Evolutionary conservation across 1,140 invertebrate species (phyloP).

Genomic region (Eufriesea mexicana): DNA sequence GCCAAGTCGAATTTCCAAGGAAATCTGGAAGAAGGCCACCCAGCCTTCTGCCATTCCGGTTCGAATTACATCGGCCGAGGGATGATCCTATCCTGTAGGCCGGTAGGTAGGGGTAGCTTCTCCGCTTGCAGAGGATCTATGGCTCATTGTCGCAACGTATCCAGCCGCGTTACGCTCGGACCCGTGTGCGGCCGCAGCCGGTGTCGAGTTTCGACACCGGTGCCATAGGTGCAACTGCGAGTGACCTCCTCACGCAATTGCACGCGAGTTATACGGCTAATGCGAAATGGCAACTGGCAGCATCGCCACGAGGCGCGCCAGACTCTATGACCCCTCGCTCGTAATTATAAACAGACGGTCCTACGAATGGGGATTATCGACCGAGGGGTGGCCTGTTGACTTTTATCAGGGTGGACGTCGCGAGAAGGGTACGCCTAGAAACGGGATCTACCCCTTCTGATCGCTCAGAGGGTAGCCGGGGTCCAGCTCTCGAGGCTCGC

Average conservation of each 20-base stretch:
- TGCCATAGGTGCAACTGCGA: conserved; percentile 12
- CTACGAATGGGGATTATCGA: conserved; percentile 24
- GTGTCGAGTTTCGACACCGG: conserved; percentile 37
- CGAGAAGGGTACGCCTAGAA: too few species aligned
- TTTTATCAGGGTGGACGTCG: conserved; percentile 2
- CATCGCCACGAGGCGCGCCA: background rate
- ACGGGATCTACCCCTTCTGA: too few species aligned
- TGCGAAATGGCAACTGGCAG: conserved; percentile 56
- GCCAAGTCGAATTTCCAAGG: background rate
- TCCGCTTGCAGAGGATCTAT: conserved; percentile 20
- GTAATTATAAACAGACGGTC: conserved; percentile 56
- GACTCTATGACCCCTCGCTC: background rate
- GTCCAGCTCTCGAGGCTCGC: too few species aligned
- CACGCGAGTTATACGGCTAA: conserved; percentile 41
- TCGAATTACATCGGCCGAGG: background rate
- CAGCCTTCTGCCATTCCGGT: background rate
- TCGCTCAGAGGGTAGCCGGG: too few species aligned
- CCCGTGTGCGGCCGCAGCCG: conserved; percentile 13
- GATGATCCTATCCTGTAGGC: background rate
- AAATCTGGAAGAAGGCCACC: background rate
- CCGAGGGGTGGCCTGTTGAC: background rate
- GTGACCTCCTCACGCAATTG: conserved; percentile 23
- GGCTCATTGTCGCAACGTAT: conserved; percentile 24
- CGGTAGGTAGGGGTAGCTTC: background rate
- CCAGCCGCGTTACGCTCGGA: conserved; percentile 5